These are phyloP conservation scores for Oxyruncus cristatus DNA, from an alignment of 2,113 vertebrate species.

Conservation along the genomic window DNA sequence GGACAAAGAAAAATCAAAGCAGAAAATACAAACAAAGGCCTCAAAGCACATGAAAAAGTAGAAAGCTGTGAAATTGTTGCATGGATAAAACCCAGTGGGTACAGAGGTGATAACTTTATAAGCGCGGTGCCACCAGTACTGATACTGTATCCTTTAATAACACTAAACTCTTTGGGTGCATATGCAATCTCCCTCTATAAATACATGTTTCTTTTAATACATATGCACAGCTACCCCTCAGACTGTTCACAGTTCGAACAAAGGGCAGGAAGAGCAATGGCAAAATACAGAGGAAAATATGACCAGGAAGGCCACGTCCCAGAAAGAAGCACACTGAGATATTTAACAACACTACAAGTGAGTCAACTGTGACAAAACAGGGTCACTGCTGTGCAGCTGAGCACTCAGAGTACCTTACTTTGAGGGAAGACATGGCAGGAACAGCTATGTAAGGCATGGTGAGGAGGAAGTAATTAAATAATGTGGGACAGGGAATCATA, in stretches of 20 bases:
- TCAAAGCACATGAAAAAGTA: neutral
- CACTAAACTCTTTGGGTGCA: neutral
- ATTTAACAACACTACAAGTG: neutral
- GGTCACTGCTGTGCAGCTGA: neutral
- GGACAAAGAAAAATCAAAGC: neutral
- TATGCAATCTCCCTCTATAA: neutral
- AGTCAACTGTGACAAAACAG: neutral
- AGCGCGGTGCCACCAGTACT: neutral
- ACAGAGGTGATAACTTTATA: neutral
- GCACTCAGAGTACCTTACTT: neutral
- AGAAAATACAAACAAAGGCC: neutral
- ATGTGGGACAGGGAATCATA: neutral
- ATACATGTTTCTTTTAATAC: neutral
- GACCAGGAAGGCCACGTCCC: neutral
- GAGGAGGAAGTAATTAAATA: neutral
- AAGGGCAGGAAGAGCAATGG: neutral
- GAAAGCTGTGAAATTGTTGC: neutral
- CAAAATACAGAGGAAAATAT: neutral
- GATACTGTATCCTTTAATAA: neutral
- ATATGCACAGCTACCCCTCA: neutral
- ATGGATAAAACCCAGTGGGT: neutral
- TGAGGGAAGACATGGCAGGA: neutral
- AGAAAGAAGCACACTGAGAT: neutral
- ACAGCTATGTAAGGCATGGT: neutral
- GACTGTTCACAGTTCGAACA: neutral